Evolutionary conservation across 2,113 vertebrate genomes (phyloP).

Genomic region (Shinisaurus crocodilurus): DNA sequence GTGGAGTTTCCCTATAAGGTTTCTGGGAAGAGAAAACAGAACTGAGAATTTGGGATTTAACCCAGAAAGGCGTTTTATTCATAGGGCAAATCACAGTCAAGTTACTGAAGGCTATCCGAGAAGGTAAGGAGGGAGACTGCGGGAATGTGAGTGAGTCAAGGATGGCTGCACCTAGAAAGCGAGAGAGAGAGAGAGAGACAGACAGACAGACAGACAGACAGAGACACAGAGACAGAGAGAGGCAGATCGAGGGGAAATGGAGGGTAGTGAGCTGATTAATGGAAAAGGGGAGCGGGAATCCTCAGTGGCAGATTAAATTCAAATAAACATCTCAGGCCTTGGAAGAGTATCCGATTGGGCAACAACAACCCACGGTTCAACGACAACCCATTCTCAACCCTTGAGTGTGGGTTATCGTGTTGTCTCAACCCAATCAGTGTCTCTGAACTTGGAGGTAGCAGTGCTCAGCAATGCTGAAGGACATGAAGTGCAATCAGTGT

Average conservation of each 20-base stretch:
- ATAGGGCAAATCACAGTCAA: background rate
- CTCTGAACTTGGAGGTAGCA: no score
- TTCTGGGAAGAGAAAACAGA: no score
- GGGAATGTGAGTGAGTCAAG: background rate
- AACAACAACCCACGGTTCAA: no score
- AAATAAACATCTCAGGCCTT: background rate
- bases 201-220: no score
- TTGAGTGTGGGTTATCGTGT: no score
- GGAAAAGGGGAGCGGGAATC: background rate
- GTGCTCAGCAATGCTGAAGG: no score
- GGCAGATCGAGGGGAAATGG: background rate
- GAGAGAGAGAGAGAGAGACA: no score
- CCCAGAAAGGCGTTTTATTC: background rate
- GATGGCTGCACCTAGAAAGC: background rate
- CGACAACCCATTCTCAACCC: background rate
- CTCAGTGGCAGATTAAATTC: background rate
- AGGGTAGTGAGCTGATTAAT: background rate
- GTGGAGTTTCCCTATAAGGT: no score
- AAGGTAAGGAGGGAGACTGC: background rate
- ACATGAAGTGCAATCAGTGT: no score
- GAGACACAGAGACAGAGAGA: no score
- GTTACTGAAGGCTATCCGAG: background rate
- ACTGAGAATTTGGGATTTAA: no score
- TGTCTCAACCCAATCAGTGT: no score
- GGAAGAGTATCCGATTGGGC: background rate